Percentiles rank a stretch among this genome's conserved stretches.
Evolutionary conservation across 37 sponge, comb jelly and placozoan species (phyloP).

Genomic region (Axinella damicornis): DNA sequence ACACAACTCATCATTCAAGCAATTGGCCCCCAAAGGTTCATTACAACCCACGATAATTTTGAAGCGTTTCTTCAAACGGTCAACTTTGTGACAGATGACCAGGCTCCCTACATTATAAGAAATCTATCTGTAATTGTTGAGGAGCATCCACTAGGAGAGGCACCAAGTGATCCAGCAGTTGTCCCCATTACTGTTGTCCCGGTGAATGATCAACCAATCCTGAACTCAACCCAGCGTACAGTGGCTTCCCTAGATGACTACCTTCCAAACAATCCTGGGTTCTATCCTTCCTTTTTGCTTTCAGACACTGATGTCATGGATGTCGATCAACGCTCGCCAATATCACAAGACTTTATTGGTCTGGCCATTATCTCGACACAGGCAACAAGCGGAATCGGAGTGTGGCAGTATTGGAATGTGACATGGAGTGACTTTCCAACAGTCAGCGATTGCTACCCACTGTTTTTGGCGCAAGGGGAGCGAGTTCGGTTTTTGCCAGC

Average conservation of each 20-base stretch:
- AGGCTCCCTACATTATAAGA: slow-evolving; percentile 18
- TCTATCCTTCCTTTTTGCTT: slow-evolving; percentile 46
- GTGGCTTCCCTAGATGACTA: slow-evolving; percentile 37
- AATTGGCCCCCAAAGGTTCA: not conserved
- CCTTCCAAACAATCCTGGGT: slow-evolving; percentile 59
- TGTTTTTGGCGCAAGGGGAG: slow-evolving; percentile 15
- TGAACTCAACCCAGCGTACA: slow-evolving; percentile 3
- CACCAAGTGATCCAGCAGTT: slow-evolving; percentile 31
- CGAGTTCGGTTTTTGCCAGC: slow-evolving; percentile 47
- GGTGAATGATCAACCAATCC: slow-evolving; percentile 53
- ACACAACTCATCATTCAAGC: slow-evolving; percentile 28
- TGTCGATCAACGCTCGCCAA: slow-evolving; percentile 42
- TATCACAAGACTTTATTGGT: slow-evolving; percentile 54
- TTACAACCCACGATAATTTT: slow-evolving; percentile 19
- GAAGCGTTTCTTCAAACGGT: slow-evolving; percentile 36
- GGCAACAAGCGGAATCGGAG: slow-evolving; percentile 19
- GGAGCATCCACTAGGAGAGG: slow-evolving; percentile 32
- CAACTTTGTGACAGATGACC: slow-evolving; percentile 32
- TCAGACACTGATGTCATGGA: slow-evolving; percentile 49
- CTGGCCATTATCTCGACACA: slow-evolving; percentile 34
- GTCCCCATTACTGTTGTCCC: slow-evolving; percentile 17
- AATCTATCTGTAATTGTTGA: slow-evolving; percentile 40
- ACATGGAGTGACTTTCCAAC: slow-evolving; percentile 33
- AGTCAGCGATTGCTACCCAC: slow-evolving; percentile 40
- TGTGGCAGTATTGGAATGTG: slow-evolving; percentile 61